These are phyloP conservation scores for Plumapathes pennacea DNA, from an alignment of 92 coral and sea anemone genomes.

Conservation along the genomic window DNA sequence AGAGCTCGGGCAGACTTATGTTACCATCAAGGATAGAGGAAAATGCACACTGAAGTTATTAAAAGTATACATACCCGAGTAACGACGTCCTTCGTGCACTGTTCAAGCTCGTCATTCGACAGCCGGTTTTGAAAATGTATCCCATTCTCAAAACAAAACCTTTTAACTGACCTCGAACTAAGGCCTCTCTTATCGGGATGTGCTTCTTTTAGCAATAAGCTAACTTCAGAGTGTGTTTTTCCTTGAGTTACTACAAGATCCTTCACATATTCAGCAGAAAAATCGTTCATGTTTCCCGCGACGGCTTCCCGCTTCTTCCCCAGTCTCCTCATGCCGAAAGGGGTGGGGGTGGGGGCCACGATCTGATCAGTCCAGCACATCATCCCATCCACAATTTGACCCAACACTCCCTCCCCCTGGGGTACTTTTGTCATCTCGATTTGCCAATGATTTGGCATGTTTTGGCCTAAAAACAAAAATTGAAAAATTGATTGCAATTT, in stretches of 20 bases:
- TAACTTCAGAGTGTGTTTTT: constrained; percentile 19
- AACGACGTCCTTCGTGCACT: constrained; percentile 32
- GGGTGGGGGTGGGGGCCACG: too few relatives aligned
- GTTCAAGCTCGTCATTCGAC: constrained; percentile 36
- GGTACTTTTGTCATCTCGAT: too few relatives aligned
- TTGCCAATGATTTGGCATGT: too few relatives aligned
- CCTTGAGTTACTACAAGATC: constrained; percentile 5
- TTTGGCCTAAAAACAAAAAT: too few relatives aligned
- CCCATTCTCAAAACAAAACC: constrained; percentile 26
- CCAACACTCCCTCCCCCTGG: too few relatives aligned
- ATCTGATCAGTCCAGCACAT: too few relatives aligned
- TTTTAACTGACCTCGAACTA: constrained; percentile 25
- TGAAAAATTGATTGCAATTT: too few relatives aligned
- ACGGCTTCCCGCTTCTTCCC: too few relatives aligned
- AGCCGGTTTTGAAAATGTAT: constrained; percentile 27
- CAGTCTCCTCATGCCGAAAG: too few relatives aligned
- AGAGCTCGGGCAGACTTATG: constrained; percentile 55
- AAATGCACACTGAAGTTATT: too few relatives aligned
- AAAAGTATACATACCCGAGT: constrained; percentile 18
- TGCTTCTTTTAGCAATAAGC: constrained; percentile 28
- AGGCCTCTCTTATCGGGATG: constrained; percentile 34
- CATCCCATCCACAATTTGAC: too few relatives aligned
- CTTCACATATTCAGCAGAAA: neutral
- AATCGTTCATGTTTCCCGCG: constrained; percentile 1
- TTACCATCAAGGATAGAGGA: constrained; percentile 33